Base-by-base conservation (phyloP, 2,888 invertebrate genomes). In the Cheilosia variabilis region DNA sequence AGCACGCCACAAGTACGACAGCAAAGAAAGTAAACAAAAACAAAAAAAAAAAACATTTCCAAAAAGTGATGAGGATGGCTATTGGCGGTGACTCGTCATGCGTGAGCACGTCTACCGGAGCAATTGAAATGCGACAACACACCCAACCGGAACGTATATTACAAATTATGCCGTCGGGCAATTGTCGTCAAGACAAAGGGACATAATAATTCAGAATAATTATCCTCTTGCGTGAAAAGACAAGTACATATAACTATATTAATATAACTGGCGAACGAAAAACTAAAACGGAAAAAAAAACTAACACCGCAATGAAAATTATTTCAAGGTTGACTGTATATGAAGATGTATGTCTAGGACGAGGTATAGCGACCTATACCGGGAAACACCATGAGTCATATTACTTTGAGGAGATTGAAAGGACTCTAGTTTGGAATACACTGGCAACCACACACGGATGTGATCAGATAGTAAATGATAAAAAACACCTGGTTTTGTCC, bases 61-160 rank as follows among this genome's bases (percentile, higher is more conserved):
- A 24, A 65, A 52, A 63, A 31, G 47, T 55, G 63, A 31, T 73
- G 73, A 63, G 37, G 37, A 37, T 37, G 31, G 9, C 24, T n/a
- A 58, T 43, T 31, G 34, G 34, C 41, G 66, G 5, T 68, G 62
- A 62, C 57, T 63, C 24, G 78, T 79, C 71, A 65, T 72, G 57
- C 78, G 63, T 71, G 78, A 71, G 71, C 65, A 65, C 71, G 65
- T 65, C 13, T 37, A 22, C 45, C 34, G 43, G 58, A 13, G 37
- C 72, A 72, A 71, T 79, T 72, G 65, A 65, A 79, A 79, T 79
- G 72, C 78, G 78, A 52, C 65, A 72, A 53, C 78, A 79, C 71
- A 79, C 53, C 77, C 77, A 77, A 69, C 69, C 69, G 69, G 45
- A 77, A 69, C 77, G 62, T 50, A 41, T 47, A 65, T 50, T 78